Conservation (phyloP, 2,113 vertebrate species). For the Perognathus longimembris region DNA sequence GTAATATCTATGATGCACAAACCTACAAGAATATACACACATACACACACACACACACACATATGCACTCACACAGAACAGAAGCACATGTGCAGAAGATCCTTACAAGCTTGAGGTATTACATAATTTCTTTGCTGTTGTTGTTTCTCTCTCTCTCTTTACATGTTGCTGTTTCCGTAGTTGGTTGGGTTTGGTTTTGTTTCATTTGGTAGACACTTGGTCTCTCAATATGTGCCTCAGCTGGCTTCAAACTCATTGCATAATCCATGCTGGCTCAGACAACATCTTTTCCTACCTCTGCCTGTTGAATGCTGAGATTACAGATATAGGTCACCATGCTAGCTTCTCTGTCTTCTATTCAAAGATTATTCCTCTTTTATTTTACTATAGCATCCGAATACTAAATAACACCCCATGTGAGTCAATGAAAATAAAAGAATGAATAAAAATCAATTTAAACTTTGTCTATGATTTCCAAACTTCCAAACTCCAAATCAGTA, state of each 20-base stretch:
- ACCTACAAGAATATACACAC: too few relatives aligned
- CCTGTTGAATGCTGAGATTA: neutral
- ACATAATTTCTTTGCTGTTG: too few relatives aligned
- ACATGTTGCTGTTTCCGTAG: neutral
- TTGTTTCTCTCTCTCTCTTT: neutral
- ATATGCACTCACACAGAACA: neutral
- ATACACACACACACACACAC: neutral
- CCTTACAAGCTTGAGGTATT: neutral
- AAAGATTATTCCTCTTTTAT: neutral
- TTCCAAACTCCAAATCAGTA: too few relatives aligned
- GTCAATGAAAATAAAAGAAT: neutral
- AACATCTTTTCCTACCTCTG: neutral
- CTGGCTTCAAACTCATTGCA: too few relatives aligned
- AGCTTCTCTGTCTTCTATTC: neutral
- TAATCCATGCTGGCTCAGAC: neutral
- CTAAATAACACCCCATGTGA: neutral
- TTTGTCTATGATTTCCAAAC: neutral
- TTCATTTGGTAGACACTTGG: too few relatives aligned
- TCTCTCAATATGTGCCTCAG: too few relatives aligned
- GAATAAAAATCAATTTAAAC: neutral
- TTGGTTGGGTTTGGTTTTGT: neutral
- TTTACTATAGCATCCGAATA: neutral
- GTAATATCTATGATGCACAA: neutral
- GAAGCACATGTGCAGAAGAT: neutral
- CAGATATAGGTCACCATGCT: too few relatives aligned